Evolutionary conservation across 2,797 vertebrate species (phyloP).

Genomic region (Meda fulgida): DNA sequence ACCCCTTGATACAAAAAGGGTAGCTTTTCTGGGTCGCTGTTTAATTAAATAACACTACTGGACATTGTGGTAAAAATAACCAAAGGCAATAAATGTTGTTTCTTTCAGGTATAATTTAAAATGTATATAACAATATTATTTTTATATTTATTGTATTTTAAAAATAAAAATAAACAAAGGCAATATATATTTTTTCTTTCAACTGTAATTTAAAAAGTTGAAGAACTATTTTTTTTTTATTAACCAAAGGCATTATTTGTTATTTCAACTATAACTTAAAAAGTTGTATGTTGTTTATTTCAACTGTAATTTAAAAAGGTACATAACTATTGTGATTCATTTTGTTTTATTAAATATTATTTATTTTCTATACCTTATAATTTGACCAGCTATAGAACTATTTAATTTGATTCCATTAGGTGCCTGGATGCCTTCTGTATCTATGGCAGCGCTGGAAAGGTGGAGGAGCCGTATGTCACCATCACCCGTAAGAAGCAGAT

Average conservation of each 20-base stretch:
- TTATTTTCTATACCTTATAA: too few relatives aligned
- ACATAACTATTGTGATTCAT: not conserved
- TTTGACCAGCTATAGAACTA: too few relatives aligned
- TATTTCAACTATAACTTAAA: not conserved
- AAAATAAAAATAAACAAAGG: not conserved
- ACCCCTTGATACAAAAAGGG: not conserved
- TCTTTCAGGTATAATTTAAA: not conserved
- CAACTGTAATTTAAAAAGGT: not conserved
- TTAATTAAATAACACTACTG: not conserved
- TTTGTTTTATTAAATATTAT: too few relatives aligned
- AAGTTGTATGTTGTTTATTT: not conserved
- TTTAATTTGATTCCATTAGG: conserved; percentile 73
- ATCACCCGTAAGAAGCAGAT: conserved; percentile 96
- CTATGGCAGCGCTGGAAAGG: conserved; percentile 85
- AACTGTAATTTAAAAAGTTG: not conserved
- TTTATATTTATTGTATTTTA: not conserved
- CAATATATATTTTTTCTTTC: not conserved
- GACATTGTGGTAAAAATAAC: not conserved
- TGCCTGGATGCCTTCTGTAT: conserved; percentile 94
- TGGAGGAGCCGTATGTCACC: conserved; percentile 97
- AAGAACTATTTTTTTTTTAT: not conserved
- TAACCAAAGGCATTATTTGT: not conserved
- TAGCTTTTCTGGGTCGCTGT: not conserved
- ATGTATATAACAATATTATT: not conserved
- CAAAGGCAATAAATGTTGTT: not conserved